A percentile compares a stretch with the other conserved stretches of the same genome.
phyloP scores from a whole-genome alignment of 1,140 invertebrate species.

The Leptoteleia sp. region DNA sequence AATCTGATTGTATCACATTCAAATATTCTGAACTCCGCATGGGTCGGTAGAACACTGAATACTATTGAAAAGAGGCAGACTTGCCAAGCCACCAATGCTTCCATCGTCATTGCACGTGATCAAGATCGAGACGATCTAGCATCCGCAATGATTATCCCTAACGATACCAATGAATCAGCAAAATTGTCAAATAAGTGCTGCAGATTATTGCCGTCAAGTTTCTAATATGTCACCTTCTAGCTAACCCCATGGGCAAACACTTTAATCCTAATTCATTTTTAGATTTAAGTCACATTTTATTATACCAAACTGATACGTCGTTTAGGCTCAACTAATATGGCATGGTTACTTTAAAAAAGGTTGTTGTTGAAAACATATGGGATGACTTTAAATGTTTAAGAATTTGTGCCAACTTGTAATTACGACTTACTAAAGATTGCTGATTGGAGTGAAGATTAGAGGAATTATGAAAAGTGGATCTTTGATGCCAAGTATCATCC shows the following conservation, averaged over 20 bases:
- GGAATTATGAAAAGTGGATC: background rate
- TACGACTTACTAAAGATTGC: conserved; percentile 55
- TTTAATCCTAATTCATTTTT: background rate
- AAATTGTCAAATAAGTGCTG: conserved; percentile 6
- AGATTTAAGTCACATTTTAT: background rate
- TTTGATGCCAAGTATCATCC: conserved; percentile 36
- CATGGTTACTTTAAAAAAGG: background rate
- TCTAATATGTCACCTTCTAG: conserved; percentile 1
- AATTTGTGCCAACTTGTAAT: conserved; percentile 39
- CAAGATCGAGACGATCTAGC: conserved; percentile 47
- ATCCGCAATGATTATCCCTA: conserved; percentile 31
- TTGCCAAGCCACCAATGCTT: conserved; percentile 50
- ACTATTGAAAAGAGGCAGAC: conserved; percentile 45
- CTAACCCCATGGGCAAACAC: background rate
- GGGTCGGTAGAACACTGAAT: conserved; percentile 39
- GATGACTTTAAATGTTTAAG: background rate
- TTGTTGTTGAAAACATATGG: background rate
- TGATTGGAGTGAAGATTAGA: conserved; percentile 28
- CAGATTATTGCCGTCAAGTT: conserved; percentile 1
- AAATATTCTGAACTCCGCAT: conserved; percentile 44
- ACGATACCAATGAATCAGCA: conserved; percentile 39
- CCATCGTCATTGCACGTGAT: conserved; percentile 55
- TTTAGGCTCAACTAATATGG: background rate
- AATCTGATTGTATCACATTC: conserved; percentile 34
- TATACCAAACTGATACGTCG: too few species aligned